Evolutionary conservation across 2,888 invertebrate genomes (phyloP), one percentile per base, ranked within the genome.

Genomic region (Luperina testacea): DNA sequence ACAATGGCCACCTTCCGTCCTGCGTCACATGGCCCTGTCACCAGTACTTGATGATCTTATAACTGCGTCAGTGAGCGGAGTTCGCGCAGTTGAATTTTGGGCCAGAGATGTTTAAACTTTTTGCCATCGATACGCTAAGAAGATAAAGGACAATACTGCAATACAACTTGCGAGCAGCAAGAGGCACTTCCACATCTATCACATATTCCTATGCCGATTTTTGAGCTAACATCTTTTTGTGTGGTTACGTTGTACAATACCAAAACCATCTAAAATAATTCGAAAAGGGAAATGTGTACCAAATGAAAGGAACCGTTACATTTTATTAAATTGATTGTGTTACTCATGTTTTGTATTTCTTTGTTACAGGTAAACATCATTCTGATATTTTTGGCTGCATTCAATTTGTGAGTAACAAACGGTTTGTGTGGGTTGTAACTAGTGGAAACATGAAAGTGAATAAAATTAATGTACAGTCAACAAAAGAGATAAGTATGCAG

Each of bases 281-380:
- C 9, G 20, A 20, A 69, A 51, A 24, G 2, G 11, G 9, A 27
- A 48, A 68, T 17, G 5, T 27, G 68, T 20, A 27, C 3, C n/a
- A 45, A n/a, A 57, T 69, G 27, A 27, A 51, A 48, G 13, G 48
- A n/a, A 70, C n/a, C 3, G 61, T 38, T 7, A 7, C 6, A n/a
- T 63, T 63, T n/a, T 20, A 1, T 68, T n/a, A n/a, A 53, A 68
- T 45, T 68, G 7, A 75, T 72, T 74, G 38, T 73, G 68, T 75
- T 81, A 80, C n/a, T 85, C 32, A 86, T 57, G 20, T 64, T 75
- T 67, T 76, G 17, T 75, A 68, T 11, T 83, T 77, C 9, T 81
- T 89, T 89, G 88, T 89, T 89, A 32, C 90, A 87, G 90, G 86
- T 88, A 90, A 90, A 81, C 80, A 86, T 76, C 48, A 20, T n/a